These are phyloP conservation scores for Platorchestia sp. DNA, from an alignment of 1,140 invertebrate species.

Conservation along the genomic window DNA sequence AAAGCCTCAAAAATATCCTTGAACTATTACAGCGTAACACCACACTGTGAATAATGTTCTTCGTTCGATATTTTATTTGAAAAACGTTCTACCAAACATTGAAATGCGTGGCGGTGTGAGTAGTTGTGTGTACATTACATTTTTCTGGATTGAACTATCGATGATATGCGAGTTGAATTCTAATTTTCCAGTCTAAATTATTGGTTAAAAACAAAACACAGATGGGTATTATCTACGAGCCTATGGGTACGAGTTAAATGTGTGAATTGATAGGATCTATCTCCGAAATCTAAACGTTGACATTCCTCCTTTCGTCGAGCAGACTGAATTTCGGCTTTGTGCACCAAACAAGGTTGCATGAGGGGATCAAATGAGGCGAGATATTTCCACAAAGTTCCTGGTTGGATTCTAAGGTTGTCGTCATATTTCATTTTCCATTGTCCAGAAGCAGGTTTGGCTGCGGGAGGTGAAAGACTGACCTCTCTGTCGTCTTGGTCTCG, in stretches of 20 bases:
- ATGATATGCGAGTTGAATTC: too few relatives aligned
- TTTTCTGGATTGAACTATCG: too few relatives aligned
- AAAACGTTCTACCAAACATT: too few relatives aligned
- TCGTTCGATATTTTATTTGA: too few relatives aligned
- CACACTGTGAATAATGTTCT: not conserved
- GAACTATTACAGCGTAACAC: not conserved
- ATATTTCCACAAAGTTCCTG: slow-evolving; percentile 47
- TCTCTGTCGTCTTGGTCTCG: slow-evolving; percentile 34
- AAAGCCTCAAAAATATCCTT: not conserved
- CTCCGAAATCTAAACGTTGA: not conserved
- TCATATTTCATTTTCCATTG: slow-evolving; percentile 50
- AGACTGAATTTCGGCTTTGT: not conserved
- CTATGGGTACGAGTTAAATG: not conserved
- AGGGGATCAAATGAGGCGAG: not conserved
- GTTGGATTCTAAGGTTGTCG: slow-evolving; percentile 43
- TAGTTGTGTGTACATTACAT: too few relatives aligned
- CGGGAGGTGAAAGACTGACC: slow-evolving; percentile 44
- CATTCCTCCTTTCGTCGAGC: not conserved
- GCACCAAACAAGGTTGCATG: slow-evolving; percentile 19
- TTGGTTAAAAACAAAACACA: too few relatives aligned
- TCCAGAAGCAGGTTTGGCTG: slow-evolving; percentile 37
- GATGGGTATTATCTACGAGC: not conserved
- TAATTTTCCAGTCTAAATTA: too few relatives aligned
- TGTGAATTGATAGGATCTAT: not conserved
- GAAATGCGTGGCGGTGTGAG: too few relatives aligned